These are phyloP conservation scores for Opisthocomus hoazin DNA, from an alignment of 2,113 vertebrate genomes.

Conservation along the genomic window DNA sequence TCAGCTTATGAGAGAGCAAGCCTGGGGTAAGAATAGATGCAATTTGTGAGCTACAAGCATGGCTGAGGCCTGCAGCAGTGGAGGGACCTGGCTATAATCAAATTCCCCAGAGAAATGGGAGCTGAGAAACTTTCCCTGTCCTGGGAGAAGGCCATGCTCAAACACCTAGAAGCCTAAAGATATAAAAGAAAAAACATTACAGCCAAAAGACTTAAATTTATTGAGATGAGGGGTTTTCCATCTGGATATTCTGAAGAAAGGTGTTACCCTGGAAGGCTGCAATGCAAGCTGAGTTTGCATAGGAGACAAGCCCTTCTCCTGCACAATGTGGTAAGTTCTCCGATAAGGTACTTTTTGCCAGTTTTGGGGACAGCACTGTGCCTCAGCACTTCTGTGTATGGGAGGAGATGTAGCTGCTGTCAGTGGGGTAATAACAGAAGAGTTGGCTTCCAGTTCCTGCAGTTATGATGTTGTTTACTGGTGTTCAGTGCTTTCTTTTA, in stretches of 20 bases:
- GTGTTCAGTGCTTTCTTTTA: accelerated
- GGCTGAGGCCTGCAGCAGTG: accelerated
- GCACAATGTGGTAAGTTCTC: accelerated
- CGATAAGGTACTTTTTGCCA: accelerated
- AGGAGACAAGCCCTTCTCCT: background rate
- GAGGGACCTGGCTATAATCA: accelerated
- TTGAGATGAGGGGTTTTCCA: background rate
- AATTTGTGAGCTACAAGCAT: accelerated
- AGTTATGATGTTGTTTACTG: accelerated
- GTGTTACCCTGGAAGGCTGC: background rate
- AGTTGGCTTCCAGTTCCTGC: background rate
- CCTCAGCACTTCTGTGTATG: too few species aligned
- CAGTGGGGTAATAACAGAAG: background rate
- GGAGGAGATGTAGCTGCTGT: background rate
- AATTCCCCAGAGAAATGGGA: background rate
- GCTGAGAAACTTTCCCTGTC: background rate
- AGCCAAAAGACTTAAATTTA: background rate
- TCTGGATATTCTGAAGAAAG: background rate
- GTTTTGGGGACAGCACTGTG: background rate
- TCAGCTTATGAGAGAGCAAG: background rate
- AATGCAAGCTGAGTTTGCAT: background rate
- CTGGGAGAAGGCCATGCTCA: accelerated
- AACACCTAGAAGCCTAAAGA: background rate
- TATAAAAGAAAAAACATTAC: accelerated
- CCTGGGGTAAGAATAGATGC: accelerated